Evolutionary conservation across 2,797 vertebrate genomes (phyloP), one percentile per base, ranked within the genome.

Genomic region (Siniperca undulata): DNA sequence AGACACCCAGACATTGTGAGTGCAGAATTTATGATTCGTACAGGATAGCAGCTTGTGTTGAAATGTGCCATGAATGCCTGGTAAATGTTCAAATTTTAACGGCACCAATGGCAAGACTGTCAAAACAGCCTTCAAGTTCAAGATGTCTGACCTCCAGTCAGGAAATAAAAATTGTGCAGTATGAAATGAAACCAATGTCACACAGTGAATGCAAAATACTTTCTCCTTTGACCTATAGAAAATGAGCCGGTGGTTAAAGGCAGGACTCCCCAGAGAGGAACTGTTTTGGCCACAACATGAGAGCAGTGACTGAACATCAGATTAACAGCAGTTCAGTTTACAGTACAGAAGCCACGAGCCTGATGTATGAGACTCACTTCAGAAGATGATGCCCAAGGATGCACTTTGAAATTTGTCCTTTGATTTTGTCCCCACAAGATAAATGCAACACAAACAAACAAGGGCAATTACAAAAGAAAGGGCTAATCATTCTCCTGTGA

Each of bases 201-300:
- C 65, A 46, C 53, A 58, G 10, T 24, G 27, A 56, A 58, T 6
- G 2, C 61, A 52, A 46, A 74, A 76, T 16, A 44, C 30, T 58
- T 68, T 42, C 53, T 68, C 66, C 30, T 34, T 48, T 59, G 56
- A 59, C 66, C 42, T 53, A n/a, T 24, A 12, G 64, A 69, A 73
- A 69, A 40, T n/a, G 40, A 86, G 59, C 77, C 82, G 72, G 74
- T 80, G 66, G 77, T 78, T 72, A 83, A 81, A 80, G 70, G 61
- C 22, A 42, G 24, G 19, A 42, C 40, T 73, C 74, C 60, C 5
- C 3, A 46, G 73, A 71, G 73, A 82, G 56, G 17, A 74, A 55
- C 9, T 52, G 9, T 55, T 55, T 74, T 38, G 14, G 48, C 40
- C 27, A 48, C 38, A 61, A 22, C 40, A 14, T 24, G 61, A 77